Percentiles rank a stretch among this genome's conserved stretches.
Evolutionary conservation across 2,113 vertebrate genomes (phyloP).

Genomic region (Thermophis baileyi): DNA sequence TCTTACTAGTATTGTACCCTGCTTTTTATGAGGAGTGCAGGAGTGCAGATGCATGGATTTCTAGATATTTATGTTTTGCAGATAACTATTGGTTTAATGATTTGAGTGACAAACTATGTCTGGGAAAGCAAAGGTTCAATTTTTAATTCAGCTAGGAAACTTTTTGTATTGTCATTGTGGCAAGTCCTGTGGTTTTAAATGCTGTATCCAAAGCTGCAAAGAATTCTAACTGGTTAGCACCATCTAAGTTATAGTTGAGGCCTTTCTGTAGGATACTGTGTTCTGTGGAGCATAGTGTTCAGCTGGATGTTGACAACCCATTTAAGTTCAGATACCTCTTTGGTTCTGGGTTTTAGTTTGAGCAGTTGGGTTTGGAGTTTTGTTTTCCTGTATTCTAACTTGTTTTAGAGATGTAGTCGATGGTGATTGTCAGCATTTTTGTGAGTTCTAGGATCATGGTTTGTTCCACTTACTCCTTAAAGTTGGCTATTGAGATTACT

Average conservation of each 20-base stretch:
- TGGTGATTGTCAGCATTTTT: background rate
- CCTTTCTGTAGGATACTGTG: background rate
- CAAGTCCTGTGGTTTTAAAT: background rate
- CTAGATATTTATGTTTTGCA: background rate
- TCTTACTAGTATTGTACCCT: background rate
- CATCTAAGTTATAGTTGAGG: background rate
- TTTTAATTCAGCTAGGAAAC: background rate
- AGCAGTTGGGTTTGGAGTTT: background rate
- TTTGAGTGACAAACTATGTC: background rate
- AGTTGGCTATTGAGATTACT: background rate
- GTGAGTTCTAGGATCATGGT: background rate
- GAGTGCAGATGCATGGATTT: background rate
- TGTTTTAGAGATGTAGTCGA: background rate
- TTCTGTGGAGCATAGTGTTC: background rate
- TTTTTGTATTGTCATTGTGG: background rate
- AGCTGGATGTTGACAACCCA: background rate
- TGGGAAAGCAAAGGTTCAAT: background rate
- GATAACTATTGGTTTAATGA: background rate
- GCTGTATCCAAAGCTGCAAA: background rate
- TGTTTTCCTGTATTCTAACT: background rate
- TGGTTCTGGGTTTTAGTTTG: background rate
- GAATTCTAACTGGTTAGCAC: background rate
- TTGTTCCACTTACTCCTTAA: background rate
- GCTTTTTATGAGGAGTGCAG: background rate
- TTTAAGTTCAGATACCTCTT: background rate